Base-by-base conservation (phyloP, 1,140 invertebrate species). In the Semibalanus balanoides region DNA sequence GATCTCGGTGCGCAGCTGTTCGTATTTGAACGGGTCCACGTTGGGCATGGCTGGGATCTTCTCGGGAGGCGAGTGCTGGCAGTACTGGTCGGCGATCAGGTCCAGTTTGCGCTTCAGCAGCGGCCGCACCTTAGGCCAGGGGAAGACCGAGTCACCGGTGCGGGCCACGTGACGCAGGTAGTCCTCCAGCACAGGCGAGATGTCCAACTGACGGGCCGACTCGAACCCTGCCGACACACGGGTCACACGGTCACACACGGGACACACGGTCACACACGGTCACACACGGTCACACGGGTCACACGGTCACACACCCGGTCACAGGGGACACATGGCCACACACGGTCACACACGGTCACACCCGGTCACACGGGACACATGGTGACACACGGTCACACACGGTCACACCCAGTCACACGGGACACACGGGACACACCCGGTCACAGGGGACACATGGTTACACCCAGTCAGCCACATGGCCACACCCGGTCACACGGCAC, bases 131-230 rank as follows among this genome's bases (percentile, higher is more conserved):
- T 92, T 85, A 30, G 90, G 84, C 96, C 96, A 98, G 79, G 95
- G 94, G 82, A 94, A 97, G 31, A 97, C 88, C 17, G 94, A 94
- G 83, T 97, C 93, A 75, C 96, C 96, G 76, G 94, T 96, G 85
- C 93, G 92, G 0, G 95, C 95, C 75, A 98, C 93, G 86, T 91
- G 93, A 78, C 88, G 88, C 73, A 98, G 85, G 84, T 96, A 97
- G 51, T 96, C 93, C 80, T 97, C 94, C 73, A 98, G 85, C 17
- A 71, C 70, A 0, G 22, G n/a, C 70, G 70, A n/a, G 28, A 72
- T 64, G 7, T 64, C 51, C 51, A 25, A 19, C 51, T 11, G 22
- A 1, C 51, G 51, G 22, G 1, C 9, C 51, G 51, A 25, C 51
- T 25, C 14, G 51, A 64, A 64, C 51, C 51, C 51, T 64, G 51